Conservation (phyloP, 2,888 invertebrate species). For the Drymonia ruficornis region DNA sequence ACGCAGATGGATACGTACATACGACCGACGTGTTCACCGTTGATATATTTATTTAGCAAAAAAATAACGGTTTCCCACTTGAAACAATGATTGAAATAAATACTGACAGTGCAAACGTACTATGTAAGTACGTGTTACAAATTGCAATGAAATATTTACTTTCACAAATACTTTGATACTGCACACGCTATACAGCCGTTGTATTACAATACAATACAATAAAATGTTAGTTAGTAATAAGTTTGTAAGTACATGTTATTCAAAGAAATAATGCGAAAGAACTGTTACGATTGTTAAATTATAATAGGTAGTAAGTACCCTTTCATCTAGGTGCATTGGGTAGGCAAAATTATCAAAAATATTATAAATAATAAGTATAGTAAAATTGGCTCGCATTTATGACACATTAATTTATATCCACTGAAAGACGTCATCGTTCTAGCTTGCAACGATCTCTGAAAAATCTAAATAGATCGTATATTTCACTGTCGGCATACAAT, state of each 20-base stretch:
- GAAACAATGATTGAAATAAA: slow-evolving; percentile 30
- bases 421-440: slow-evolving; percentile 20
- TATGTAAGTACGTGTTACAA: slow-evolving; percentile 4
- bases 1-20: slow-evolving; percentile 20
- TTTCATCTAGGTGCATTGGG: too few relatives aligned
- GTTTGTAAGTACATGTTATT: too few relatives aligned
- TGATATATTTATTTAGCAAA: slow-evolving; percentile 23
- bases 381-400: neutral
- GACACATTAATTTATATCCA: neutral
- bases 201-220: too few relatives aligned
- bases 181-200: too few relatives aligned
- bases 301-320: too few relatives aligned
- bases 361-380: too few relatives aligned
- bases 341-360: too few relatives aligned
- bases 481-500: slow-evolving; percentile 35
- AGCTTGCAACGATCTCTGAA: slow-evolving; percentile 34
- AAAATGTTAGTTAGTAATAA: too few relatives aligned
- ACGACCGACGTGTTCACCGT: slow-evolving; percentile 2
- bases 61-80: slow-evolving; percentile 16
- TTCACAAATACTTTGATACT: neutral
- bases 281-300: too few relatives aligned
- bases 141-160: neutral
- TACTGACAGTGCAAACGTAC: slow-evolving; percentile 21
- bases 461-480: slow-evolving; percentile 43
- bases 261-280: too few relatives aligned